Conservation (phyloP, 1,140 invertebrate genomes). For the Drosophila santomea region DNA sequence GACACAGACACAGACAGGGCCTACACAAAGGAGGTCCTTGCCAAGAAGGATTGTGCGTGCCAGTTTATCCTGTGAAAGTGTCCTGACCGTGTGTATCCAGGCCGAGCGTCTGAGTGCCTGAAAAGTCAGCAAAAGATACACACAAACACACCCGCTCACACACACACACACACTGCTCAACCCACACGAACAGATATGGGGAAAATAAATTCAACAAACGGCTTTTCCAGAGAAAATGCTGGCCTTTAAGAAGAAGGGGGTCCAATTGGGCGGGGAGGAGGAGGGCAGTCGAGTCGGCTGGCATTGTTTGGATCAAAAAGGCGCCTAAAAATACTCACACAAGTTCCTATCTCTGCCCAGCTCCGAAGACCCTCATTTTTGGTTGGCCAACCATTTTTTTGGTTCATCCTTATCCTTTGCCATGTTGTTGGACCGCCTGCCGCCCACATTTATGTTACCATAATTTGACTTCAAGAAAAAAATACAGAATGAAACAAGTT, state of each 20-base stretch:
- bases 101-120: conserved; percentile 52
- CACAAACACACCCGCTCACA: conserved; percentile 29
- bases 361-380: conserved; percentile 70
- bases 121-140: conserved; percentile 81
- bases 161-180: background rate
- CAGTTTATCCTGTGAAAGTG: conserved; percentile 60
- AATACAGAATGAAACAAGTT: conserved; percentile 24
- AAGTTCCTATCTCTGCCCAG: conserved; percentile 68
- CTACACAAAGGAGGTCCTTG: conserved; percentile 74
- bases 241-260: conserved; percentile 50
- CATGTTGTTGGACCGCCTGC: conserved; percentile 50
- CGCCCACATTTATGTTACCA: conserved; percentile 81
- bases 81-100: conserved; percentile 49
- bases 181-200: conserved; percentile 13
- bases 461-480: conserved; percentile 76
- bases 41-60: conserved; percentile 79
- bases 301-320: conserved; percentile 63
- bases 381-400: conserved; percentile 66
- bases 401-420: conserved; percentile 46
- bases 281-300: background rate
- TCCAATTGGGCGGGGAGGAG: background rate
- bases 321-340: conserved; percentile 76
- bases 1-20: conserved; percentile 49
- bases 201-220: conserved; percentile 77
- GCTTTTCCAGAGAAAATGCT: conserved; percentile 46